These are phyloP conservation scores for Paramisgurnus dabryanus DNA, from an alignment of 2,113 vertebrate species.

Conservation along the genomic window DNA sequence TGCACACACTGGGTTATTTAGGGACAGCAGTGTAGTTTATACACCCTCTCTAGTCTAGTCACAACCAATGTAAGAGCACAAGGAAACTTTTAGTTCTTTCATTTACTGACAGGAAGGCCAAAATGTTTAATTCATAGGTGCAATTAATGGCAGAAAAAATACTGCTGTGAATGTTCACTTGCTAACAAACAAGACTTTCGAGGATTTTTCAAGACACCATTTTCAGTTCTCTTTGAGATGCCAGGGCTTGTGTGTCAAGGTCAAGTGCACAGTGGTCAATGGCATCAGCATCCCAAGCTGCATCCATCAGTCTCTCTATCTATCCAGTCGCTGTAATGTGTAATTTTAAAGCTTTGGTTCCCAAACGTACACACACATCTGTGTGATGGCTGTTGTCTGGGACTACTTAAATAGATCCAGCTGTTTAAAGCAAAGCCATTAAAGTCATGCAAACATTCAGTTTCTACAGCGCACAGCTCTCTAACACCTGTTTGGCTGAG, in stretches of 20 bases:
- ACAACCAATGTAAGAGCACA: constrained; percentile 15
- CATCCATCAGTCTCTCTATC: constrained; percentile 12
- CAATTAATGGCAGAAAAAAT: too few relatives aligned
- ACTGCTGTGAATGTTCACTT: too few relatives aligned
- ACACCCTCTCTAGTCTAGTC: neutral
- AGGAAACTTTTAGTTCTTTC: neutral
- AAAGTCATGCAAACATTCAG: constrained; percentile 49
- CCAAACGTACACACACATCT: constrained; percentile 53
- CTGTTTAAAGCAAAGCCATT: constrained; percentile 54
- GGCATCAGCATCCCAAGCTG: too few relatives aligned
- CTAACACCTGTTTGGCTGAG: constrained; percentile 51
- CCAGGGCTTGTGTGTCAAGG: neutral
- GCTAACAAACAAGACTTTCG: too few relatives aligned
- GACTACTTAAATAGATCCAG: constrained; percentile 55
- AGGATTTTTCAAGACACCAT: neutral
- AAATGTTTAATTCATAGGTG: too few relatives aligned
- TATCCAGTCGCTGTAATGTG: neutral
- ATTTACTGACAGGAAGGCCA: too few relatives aligned
- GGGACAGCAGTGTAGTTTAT: constrained; percentile 17
- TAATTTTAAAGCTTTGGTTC: constrained; percentile 40
- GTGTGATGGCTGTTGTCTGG: constrained; percentile 47
- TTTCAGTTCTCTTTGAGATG: constrained; percentile 11
- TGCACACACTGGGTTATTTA: constrained; percentile 24
- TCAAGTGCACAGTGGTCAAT: too few relatives aligned
- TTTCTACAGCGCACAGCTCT: constrained; percentile 38